Base-by-base conservation (phyloP, 2,797 vertebrate genomes). In the Varecia variegata region DNA sequence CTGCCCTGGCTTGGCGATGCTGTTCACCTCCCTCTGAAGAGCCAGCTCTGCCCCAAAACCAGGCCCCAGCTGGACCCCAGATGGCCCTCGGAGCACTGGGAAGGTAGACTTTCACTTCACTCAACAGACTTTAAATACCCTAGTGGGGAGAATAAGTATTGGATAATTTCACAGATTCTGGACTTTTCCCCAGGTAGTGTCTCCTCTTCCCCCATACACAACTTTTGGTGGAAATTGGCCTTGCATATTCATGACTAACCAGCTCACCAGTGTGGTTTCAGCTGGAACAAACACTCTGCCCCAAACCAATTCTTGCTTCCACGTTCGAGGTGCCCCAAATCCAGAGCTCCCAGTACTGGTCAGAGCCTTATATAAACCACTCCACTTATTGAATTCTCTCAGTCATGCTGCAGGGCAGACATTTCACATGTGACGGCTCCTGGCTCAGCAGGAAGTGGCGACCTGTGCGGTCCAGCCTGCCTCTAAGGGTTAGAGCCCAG, bases 1-100 rank as follows among this genome's bases (percentile, higher is more conserved):
- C 67, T 10, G 8, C 3, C 0, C 11, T 13, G 3, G 56, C 21
- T 35, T 7, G 4, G 38, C 7, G 0, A 45, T 1, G 18, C 4
- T 12, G 6, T 38, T 38, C 25, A 4, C 32, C 25, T 43, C 23
- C 14, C 11, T n/a, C 23, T 35, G 35, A 40, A 88, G 15, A 56
- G 10, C 27, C 35, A 43, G 3, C 21, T 50, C 45, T n/a, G 8
- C 58, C 20, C 62, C 0, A 0, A 3, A 14, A 47, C 40, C 67
- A 65, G 9, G 27, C 11, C 54, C 81, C 25, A 6, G 0, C 4
- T 21, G 21, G 32, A 50, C 14, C n/a, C 20, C 18, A 27, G 6
- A 2, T 2, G 13, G 5, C 56, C 18, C 2, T 6, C 3, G 17
- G 62, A 79, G 12, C 43, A 11, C 30, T 3, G 1, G 14, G 21